Base-by-base conservation (phyloP, 2,113 vertebrate species). In the Coturnix japonica region DNA sequence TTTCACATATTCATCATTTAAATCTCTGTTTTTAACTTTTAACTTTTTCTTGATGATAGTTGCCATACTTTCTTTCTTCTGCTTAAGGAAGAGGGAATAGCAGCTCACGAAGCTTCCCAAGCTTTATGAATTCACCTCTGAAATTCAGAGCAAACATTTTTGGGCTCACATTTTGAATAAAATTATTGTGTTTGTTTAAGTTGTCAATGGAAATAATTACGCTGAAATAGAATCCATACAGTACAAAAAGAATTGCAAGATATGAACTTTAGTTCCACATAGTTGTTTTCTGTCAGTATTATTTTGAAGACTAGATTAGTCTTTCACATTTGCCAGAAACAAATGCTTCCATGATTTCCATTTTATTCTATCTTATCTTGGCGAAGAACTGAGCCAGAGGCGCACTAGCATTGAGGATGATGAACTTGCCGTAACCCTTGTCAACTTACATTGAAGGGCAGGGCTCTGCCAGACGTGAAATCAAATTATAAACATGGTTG, bases 241-340 rank as follows among this genome's bases (percentile, higher is more conserved):
- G 61, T 81, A 33, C 66, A 69, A 28, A 39, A 70, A 89, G 49
- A 91, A 18, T 43, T 82, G 51, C 51, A 63, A 63, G 79, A 75
- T 57, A 51, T 0, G 0, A 91, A 67, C 20, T 81, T 67, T 0
- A 23, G 51, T 80, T 91, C 84, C 30, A n/a, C 0, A 0, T 1
- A 1, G n/a, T 75, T 7, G n/a, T 59, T 83, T 82, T 76, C 44
- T 77, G 47, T 64, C 75, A 67, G 37, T 16, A 1, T 43, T 28
- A 71, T 43, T 85, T 74, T 80, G 56, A 85, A 87, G 63, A 35
- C 41, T 65, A 44, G 77, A 74, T 87, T 47, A 33, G 6, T 64
- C 73, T 54, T 67, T 71, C 60, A 25, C 81, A 47, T 75, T 79
- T 12, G 2, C 66, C 43, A 19, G 76, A 80, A 89, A 77, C 21